Conservation (phyloP, 2,888 invertebrate genomes). For the Hydraecia micacea region DNA sequence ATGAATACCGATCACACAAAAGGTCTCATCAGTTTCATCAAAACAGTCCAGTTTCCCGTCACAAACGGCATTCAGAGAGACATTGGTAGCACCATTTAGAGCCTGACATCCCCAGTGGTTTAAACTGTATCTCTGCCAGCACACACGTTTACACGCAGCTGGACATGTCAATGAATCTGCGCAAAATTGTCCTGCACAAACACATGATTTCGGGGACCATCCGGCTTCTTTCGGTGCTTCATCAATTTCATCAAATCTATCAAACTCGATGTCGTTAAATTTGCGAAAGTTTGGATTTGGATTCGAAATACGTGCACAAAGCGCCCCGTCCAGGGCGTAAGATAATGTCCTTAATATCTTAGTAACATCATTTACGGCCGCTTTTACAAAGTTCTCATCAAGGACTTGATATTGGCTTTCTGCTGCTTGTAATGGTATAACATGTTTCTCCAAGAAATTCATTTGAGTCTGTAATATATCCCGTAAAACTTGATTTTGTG, state of each 20-base stretch:
- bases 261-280: constrained; percentile 41
- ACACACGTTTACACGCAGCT: constrained; percentile 74
- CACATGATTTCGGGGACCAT: constrained; percentile 72
- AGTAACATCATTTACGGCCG: constrained; percentile 71
- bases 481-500: constrained; percentile 70
- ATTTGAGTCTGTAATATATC: constrained; percentile 73
- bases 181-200: constrained; percentile 74
- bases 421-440: constrained; percentile 2
- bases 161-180: constrained; percentile 67
- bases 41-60: constrained; percentile 85
- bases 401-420: constrained; percentile 21
- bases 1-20: constrained; percentile 74
- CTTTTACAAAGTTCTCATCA: constrained; percentile 56
- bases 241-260: constrained; percentile 34
- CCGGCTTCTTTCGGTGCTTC: constrained; percentile 39
- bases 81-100: constrained; percentile 66
- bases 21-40: constrained; percentile 82
- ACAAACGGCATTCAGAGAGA: constrained; percentile 78
- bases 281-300: constrained; percentile 28
- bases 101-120: constrained; percentile 77
- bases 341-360: constrained; percentile 74
- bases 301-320: constrained; percentile 68
- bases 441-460: constrained; percentile 69
- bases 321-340: constrained; percentile 70
- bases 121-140: constrained; percentile 77